Evolutionary conservation across 1,140 invertebrate species (phyloP).

Genomic region (Philotrypesis tridentata): DNA sequence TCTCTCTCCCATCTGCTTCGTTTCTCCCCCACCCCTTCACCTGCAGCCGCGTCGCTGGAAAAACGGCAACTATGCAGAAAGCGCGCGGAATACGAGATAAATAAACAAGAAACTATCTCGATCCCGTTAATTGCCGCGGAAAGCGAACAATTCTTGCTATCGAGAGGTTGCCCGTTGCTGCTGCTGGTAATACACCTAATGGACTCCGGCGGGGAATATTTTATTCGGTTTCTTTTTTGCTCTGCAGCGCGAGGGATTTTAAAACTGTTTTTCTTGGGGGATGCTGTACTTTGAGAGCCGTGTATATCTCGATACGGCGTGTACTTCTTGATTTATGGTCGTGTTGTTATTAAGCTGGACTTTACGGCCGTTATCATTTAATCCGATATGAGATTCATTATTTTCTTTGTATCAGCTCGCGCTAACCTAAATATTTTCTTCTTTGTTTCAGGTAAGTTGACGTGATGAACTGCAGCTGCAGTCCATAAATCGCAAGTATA

Average conservation of each 20-base stretch:
- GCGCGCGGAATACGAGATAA: conserved; percentile 17
- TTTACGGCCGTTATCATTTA: neutral
- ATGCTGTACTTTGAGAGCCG: neutral
- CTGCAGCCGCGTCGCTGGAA: too few species aligned
- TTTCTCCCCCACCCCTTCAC: neutral
- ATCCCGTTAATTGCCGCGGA: neutral
- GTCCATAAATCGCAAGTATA: too few species aligned
- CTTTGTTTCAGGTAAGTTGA: conserved; percentile 39
- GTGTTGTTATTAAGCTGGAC: neutral
- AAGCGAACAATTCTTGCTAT: neutral
- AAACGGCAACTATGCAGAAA: neutral
- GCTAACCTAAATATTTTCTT: neutral
- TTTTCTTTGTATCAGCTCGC: neutral
- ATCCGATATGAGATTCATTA: neutral
- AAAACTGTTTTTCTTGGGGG: neutral
- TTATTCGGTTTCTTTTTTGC: neutral
- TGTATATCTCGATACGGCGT: neutral
- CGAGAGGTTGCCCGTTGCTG: neutral
- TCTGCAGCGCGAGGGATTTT: neutral
- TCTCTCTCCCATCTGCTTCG: neutral
- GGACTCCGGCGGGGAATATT: neutral
- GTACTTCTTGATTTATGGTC: neutral
- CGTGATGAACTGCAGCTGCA: neutral
- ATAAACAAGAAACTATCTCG: neutral
- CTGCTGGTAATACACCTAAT: neutral